These are phyloP conservation scores for Hemicentrotus pulcherrimus DNA, from an alignment of 35 echinoderm and acorn worm species.

Conservation along the genomic window DNA sequence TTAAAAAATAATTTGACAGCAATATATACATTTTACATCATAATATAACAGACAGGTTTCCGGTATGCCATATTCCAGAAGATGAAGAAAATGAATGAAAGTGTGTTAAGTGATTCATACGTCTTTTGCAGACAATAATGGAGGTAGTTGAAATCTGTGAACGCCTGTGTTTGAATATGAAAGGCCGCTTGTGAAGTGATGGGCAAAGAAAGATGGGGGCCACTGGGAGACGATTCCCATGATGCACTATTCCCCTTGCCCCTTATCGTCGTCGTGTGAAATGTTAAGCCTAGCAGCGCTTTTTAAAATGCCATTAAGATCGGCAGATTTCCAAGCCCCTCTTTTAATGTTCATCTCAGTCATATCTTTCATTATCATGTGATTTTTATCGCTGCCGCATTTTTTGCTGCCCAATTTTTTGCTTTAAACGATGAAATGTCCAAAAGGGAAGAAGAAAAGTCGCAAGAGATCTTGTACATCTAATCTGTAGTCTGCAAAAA, in stretches of 20 bases:
- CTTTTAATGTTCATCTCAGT: not conserved
- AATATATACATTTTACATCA: no score
- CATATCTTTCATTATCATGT: not conserved
- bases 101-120: no score
- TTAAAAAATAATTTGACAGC: no score
- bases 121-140: not conserved
- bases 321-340: not conserved
- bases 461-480: not conserved
- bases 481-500: not conserved
- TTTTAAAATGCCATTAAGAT: conserved; percentile 20
- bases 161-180: not conserved
- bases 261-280: not conserved
- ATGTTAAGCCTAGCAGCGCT: not conserved
- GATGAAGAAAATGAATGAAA: no score
- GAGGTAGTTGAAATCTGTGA: not conserved
- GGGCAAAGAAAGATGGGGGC: not conserved
- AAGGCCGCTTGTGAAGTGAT: not conserved
- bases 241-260: not conserved
- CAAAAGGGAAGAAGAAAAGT: not conserved
- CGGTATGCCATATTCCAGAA: no score
- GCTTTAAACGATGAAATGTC: not conserved
- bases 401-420: not conserved
- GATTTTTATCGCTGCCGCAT: not conserved
- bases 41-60: no score
- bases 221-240: not conserved